phyloP scores from a whole-genome alignment of 2,888 invertebrate species.

The Coenonympha arcania region DNA sequence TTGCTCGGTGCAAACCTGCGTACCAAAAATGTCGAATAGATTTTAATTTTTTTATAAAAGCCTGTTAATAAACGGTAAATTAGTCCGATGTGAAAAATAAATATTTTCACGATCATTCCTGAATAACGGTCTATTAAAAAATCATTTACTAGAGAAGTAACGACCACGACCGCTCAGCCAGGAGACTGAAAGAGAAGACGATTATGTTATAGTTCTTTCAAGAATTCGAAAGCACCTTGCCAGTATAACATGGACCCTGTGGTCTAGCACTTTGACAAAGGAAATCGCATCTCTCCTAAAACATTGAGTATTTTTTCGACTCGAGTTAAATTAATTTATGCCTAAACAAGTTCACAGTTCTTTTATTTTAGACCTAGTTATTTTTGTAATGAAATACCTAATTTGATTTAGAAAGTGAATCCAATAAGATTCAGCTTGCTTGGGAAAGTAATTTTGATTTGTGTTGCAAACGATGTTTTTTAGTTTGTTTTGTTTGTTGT shows the following conservation, averaged over 20 bases:
- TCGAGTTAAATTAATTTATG: constrained; percentile 22
- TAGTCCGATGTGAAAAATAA: too few species aligned
- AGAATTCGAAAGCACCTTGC: too few species aligned
- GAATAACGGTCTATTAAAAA: too few species aligned
- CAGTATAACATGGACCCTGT: background rate
- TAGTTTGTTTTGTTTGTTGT: background rate
- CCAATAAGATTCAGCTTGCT: background rate
- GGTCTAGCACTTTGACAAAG: background rate
- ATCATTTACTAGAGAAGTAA: too few species aligned
- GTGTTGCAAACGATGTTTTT: background rate
- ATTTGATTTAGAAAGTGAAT: constrained; percentile 17
- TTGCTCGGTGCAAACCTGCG: too few species aligned
- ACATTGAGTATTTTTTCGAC: background rate
- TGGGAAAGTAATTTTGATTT: constrained; percentile 3
- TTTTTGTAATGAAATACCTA: constrained; percentile 1
- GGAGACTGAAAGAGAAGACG: too few species aligned
- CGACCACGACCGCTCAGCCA: too few species aligned
- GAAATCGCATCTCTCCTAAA: background rate
- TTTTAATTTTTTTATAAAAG: too few species aligned
- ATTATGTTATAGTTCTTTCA: too few species aligned
- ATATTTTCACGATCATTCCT: too few species aligned
- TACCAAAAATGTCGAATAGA: too few species aligned
- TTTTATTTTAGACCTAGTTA: constrained; percentile 8
- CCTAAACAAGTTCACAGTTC: constrained; percentile 14
- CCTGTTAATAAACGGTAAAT: too few species aligned